These are phyloP conservation scores for Liasis olivaceus DNA, from an alignment of 2,797 vertebrate species.

Conservation along the genomic window DNA sequence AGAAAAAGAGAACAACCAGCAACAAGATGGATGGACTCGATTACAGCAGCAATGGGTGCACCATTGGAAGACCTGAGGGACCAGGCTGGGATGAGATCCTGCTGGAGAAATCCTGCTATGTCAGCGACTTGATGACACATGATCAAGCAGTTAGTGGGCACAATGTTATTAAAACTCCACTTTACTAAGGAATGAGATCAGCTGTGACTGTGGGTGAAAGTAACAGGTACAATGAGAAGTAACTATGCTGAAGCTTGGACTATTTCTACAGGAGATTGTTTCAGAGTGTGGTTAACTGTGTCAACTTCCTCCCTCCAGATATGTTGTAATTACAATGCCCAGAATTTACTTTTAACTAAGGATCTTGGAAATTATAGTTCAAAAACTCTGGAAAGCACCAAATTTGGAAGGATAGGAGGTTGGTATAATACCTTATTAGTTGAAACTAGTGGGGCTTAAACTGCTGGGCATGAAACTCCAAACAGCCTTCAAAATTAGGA, in stretches of 20 bases:
- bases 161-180: background rate
- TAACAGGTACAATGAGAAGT: background rate
- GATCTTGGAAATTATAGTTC: background rate
- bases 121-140: background rate
- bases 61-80: background rate
- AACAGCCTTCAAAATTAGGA: background rate
- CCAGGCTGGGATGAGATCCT: background rate
- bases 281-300: background rate
- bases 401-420: background rate
- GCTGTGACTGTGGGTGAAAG: background rate
- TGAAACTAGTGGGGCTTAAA: background rate
- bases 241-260: background rate
- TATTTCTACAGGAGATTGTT: background rate
- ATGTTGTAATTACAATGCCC: background rate
- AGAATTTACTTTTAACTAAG: background rate
- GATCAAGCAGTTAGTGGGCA: conserved; percentile 38
- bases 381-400: background rate
- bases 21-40: background rate
- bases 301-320: background rate
- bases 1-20: background rate
- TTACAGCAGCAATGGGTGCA: background rate
- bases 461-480: background rate
- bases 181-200: background rate
- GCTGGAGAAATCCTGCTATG: background rate
- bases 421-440: background rate